Conservation (phyloP, 2,888 invertebrate species). For the Venusia cambrica region DNA sequence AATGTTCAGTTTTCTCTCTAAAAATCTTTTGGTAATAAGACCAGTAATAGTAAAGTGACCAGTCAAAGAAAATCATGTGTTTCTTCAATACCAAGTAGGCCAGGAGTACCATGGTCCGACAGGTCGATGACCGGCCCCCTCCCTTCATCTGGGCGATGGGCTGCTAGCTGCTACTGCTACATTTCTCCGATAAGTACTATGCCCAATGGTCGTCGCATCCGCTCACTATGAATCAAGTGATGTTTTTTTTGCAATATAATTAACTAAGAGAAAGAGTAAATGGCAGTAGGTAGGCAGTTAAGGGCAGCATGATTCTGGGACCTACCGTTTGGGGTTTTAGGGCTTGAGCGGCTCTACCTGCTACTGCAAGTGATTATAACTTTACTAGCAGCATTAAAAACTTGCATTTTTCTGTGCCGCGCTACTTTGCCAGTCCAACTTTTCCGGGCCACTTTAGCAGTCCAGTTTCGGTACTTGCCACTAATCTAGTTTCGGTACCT, state of each 20-base stretch:
- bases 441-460: conserved; percentile 6
- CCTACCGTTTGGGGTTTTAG: no score
- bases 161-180: no score
- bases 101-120: conserved; percentile 70
- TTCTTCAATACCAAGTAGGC: conserved; percentile 54
- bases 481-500: conserved; percentile 21
- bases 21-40: no score
- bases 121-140: conserved; percentile 61
- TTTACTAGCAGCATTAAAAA: conserved; percentile 3
- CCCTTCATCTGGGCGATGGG: conserved; percentile 54
- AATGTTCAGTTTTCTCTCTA: no score
- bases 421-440: conserved; percentile 1
- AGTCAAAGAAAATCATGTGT: conserved; percentile 35
- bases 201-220: conserved; percentile 49
- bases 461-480: conserved; percentile 8
- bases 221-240: conserved; percentile 41
- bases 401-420: conserved; percentile 11
- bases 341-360: no score
- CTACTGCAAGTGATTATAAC: conserved; percentile 9
- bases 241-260: conserved; percentile 12
- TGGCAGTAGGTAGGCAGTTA: no score
- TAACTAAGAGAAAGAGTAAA: no score
- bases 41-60: conserved; percentile 38
- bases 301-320: no score
- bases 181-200: conserved; percentile 63